phyloP scores from a whole-genome alignment of 1,140 invertebrate species.

The Aphelenchoides avenae region DNA sequence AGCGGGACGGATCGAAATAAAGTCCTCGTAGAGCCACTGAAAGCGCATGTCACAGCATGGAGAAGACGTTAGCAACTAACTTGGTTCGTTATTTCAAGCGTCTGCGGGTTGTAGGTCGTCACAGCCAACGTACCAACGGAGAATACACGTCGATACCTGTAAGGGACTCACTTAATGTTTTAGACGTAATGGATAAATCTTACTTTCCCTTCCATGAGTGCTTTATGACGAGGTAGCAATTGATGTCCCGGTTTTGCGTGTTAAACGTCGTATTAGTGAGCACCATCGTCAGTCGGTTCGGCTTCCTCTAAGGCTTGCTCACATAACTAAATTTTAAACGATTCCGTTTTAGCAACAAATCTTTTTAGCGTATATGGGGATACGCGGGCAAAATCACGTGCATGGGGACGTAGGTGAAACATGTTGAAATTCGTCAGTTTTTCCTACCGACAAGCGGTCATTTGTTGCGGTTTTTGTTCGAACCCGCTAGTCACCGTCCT shows the following conservation, averaged over 20 bases:
- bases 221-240: slow-evolving; percentile 89
- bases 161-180: slow-evolving; percentile 34
- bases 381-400: too few relatives aligned
- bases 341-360: too few relatives aligned
- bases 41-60: slow-evolving; percentile 53
- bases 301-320: too few relatives aligned
- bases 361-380: too few relatives aligned
- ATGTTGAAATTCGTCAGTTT: too few relatives aligned
- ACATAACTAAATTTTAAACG: too few relatives aligned
- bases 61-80: slow-evolving; percentile 75
- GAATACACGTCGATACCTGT: slow-evolving; percentile 91
- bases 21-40: slow-evolving; percentile 65
- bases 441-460: too few relatives aligned
- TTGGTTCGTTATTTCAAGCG: slow-evolving; percentile 90
- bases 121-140: slow-evolving; percentile 89
- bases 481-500: too few relatives aligned
- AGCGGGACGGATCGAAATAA: slow-evolving; percentile 63
- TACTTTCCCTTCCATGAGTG: slow-evolving; percentile 92
- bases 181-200: slow-evolving; percentile 58
- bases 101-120: slow-evolving; percentile 90
- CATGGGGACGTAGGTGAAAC: too few relatives aligned
- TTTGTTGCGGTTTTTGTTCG: too few relatives aligned
- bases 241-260: slow-evolving; percentile 63
- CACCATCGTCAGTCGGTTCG: too few relatives aligned
- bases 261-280: slow-evolving; percentile 31